A percentile compares a stretch with the other conserved stretches of the same genome.
phyloP scores from a whole-genome alignment of 1,140 invertebrate species.

The Lepidotrigona ventralis region DNA sequence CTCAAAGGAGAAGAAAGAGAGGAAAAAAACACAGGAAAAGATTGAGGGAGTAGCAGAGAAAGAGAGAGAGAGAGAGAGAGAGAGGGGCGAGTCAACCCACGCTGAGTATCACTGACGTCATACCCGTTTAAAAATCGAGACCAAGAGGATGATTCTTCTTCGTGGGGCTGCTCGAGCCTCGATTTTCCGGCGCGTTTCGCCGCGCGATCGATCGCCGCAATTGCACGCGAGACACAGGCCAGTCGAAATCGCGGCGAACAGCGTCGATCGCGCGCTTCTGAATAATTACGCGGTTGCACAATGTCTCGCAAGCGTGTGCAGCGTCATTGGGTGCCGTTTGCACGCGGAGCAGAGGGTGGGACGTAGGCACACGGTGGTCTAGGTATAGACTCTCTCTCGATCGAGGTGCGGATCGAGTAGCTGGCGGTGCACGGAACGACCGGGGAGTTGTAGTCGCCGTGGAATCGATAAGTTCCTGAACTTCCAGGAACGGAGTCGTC shows the following conservation, averaged over 20 bases:
- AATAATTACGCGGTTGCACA: conserved; percentile 47
- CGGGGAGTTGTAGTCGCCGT: conserved; percentile 2
- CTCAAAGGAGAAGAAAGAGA: not conserved
- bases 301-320: conserved; percentile 1
- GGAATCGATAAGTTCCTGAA: conserved; percentile 46
- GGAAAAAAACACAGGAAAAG: not conserved
- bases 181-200: not conserved
- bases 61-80: too few relatives aligned
- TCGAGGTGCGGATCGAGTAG: conserved; percentile 8
- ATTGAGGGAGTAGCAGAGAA: too few relatives aligned
- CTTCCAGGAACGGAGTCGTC: conserved; percentile 35
- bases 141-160: conserved; percentile 28
- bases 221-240: not conserved
- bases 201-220: not conserved
- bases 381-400: conserved; percentile 2
- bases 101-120: conserved; percentile 49
- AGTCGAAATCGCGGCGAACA: not conserved
- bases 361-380: too few relatives aligned
- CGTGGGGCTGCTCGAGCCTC: too few relatives aligned
- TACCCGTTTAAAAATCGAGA: conserved; percentile 45
- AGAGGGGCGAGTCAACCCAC: conserved; percentile 22
- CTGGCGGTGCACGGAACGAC: conserved; percentile 5
- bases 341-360: not conserved
- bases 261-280: conserved; percentile 26
- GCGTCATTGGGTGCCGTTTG: not conserved